phyloP scores from a whole-genome alignment of 2,113 vertebrate genomes.

The Ameiurus melas region DNA sequence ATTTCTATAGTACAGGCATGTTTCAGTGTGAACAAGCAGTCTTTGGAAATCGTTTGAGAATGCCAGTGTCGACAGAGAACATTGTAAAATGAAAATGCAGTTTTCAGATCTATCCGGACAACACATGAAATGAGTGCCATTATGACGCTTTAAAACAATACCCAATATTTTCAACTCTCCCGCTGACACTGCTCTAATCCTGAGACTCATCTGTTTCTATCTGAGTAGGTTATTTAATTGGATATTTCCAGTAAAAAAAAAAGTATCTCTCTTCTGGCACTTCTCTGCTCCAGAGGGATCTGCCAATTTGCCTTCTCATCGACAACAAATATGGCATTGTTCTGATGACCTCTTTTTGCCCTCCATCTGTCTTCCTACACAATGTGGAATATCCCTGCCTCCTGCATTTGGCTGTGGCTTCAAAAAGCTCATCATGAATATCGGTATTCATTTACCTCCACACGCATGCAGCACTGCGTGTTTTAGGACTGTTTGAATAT shows the following conservation, averaged over 20 bases:
- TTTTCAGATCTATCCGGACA: too few species aligned
- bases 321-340: constrained; percentile 55
- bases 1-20: too few species aligned
- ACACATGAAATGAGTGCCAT: background rate
- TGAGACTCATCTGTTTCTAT: background rate
- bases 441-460: constrained; percentile 4
- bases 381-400: constrained; percentile 50
- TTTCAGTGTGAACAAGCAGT: too few species aligned
- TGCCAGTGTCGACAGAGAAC: too few species aligned
- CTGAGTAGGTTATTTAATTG: constrained; percentile 1
- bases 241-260: constrained; percentile 17
- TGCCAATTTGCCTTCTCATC: constrained; percentile 46
- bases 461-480: background rate
- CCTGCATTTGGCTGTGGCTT: constrained; percentile 50
- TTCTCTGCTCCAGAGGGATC: constrained; percentile 27
- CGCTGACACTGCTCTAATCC: background rate
- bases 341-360: constrained; percentile 25
- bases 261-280: constrained; percentile 19
- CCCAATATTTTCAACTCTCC: background rate
- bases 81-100: too few species aligned
- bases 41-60: too few species aligned
- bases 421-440: constrained; percentile 47
- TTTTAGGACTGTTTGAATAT: constrained; percentile 11
- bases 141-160: background rate
- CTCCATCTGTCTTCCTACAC: constrained; percentile 40